Evolutionary conservation across 1,140 invertebrate genomes (phyloP), one percentile per base, ranked within the genome.

Genomic region (Akabosia matsudoensis): DNA sequence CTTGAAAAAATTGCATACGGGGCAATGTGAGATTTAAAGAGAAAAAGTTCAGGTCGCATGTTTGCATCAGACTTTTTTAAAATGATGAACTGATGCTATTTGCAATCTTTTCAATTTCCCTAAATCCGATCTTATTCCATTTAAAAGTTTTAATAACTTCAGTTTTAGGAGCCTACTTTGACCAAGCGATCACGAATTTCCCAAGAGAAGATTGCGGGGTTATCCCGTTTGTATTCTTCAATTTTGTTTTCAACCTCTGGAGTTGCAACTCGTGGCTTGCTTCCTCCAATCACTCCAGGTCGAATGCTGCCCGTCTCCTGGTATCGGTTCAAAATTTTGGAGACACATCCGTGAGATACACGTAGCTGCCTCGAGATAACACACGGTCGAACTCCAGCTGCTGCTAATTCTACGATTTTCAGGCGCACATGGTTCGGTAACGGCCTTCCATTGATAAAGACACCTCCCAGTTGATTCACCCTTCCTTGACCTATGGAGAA

Each of bases 191-290:
- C 87, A 30, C 87, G 82, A 70, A 88, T 88, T 82, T 88, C 87
- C 86, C 88, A 88, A 1, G 86, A 86, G 79, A 88, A 88, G 45
- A 88, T 88, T 26, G 85, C 86, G 7, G 87, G 87, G 76, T 87
- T 87, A 74, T 88, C 86, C 75, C 83, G 82, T 79, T 88, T 88
- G 82, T 88, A 88, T 73, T 87, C 84, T 74, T 88, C 87, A 72
- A 88, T 86, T 77, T 83, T 85, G 33, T 83, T 85, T 74, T 88
- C 86, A 30, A 88, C 86, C 78, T 84, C 84, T 3, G 86, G 86
- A 18, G 86, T 79, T 76, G 82, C 75, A 10, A 79, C 80, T 16
- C 82, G 75, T 28, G 81, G 80, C 52, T 84, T 83, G 56, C 79
- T 77, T 31, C 79, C 80, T 74, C 86, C 86, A 76, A 86, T 86